Evolutionary conservation across 92 coral and sea anemone genomes (phyloP).

Genomic region (Virgularia gustaviana): DNA sequence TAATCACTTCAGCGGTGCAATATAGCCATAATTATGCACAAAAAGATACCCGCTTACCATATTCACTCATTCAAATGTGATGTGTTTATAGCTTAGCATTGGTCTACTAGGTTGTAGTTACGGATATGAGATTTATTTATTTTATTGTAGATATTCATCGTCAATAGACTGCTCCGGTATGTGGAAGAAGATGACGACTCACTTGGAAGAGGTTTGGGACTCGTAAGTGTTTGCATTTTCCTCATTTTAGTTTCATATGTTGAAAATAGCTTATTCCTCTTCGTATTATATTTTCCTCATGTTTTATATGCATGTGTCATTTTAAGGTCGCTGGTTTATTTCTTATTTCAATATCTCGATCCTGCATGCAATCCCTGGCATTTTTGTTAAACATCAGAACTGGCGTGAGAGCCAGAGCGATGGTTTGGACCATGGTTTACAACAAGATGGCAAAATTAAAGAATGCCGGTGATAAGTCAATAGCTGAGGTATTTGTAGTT

Average conservation of each 20-base stretch:
- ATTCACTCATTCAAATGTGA: too few species aligned
- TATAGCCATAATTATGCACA: too few species aligned
- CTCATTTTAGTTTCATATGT: neutral
- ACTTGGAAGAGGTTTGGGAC: slow-evolving; percentile 36
- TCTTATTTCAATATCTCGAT: slow-evolving; percentile 60
- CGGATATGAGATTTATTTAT: too few species aligned
- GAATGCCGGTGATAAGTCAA: slow-evolving; percentile 88
- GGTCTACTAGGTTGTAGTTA: too few species aligned
- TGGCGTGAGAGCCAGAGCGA: slow-evolving; percentile 69
- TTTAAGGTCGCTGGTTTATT: slow-evolving; percentile 70
- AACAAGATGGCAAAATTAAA: slow-evolving; percentile 70
- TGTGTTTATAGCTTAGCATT: too few species aligned
- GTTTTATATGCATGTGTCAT: neutral
- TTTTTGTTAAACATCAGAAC: slow-evolving; percentile 80
- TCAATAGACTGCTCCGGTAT: slow-evolving; percentile 69
- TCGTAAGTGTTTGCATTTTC: slow-evolving; percentile 14
- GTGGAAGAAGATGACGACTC: slow-evolving; percentile 62
- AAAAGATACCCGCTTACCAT: too few species aligned
- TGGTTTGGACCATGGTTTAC: slow-evolving; percentile 74
- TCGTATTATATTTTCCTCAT: neutral
- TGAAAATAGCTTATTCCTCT: neutral
- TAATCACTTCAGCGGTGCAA: too few species aligned
- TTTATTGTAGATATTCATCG: slow-evolving; percentile 62
- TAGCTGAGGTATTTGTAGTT: slow-evolving; percentile 67
- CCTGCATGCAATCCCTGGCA: slow-evolving; percentile 63